Evolutionary conservation across 1,140 invertebrate genomes (phyloP).

Genomic region (Heliconius hewitsoni): DNA sequence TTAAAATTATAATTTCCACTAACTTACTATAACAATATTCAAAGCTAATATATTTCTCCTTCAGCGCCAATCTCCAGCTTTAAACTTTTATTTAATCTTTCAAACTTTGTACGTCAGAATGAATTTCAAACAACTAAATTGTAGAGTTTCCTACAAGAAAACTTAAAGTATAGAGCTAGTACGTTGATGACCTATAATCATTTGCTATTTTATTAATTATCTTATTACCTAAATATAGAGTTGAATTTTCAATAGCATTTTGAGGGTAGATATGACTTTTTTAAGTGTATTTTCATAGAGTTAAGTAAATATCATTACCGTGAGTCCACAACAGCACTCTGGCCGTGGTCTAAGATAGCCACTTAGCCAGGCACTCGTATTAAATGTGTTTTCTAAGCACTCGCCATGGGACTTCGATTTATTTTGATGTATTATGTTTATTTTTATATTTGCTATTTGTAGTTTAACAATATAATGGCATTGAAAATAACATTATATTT

Average conservation of each 20-base stretch:
- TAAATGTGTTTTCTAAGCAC: conserved; percentile 42
- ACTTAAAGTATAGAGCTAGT: conserved; percentile 35
- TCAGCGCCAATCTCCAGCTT: conserved; percentile 38
- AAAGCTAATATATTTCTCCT: conserved; percentile 39
- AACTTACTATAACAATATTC: conserved; percentile 38
- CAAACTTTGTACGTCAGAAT: conserved; percentile 42
- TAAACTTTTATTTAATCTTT: conserved; percentile 39
- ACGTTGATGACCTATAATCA: conserved; percentile 25
- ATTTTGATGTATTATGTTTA: conserved; percentile 20
- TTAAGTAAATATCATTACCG: conserved; percentile 44
- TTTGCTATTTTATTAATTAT: background rate
- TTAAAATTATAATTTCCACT: conserved; percentile 15
- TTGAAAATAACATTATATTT: too few species aligned
- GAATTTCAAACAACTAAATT: conserved; percentile 46
- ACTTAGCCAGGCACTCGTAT: conserved; percentile 43
- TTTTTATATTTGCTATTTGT: background rate
- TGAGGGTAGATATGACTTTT: conserved; percentile 19
- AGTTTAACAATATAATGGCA: too few species aligned
- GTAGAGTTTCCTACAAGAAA: conserved; percentile 42
- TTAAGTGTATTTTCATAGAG: background rate
- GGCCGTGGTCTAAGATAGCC: conserved; percentile 41
- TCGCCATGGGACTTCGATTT: conserved; percentile 34
- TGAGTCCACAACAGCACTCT: conserved; percentile 43
- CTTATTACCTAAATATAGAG: background rate
- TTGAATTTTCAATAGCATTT: conserved; percentile 1